Evolutionary conservation across 2,113 vertebrate genomes (phyloP).

Genomic region (Lophochroa leadbeateri): DNA sequence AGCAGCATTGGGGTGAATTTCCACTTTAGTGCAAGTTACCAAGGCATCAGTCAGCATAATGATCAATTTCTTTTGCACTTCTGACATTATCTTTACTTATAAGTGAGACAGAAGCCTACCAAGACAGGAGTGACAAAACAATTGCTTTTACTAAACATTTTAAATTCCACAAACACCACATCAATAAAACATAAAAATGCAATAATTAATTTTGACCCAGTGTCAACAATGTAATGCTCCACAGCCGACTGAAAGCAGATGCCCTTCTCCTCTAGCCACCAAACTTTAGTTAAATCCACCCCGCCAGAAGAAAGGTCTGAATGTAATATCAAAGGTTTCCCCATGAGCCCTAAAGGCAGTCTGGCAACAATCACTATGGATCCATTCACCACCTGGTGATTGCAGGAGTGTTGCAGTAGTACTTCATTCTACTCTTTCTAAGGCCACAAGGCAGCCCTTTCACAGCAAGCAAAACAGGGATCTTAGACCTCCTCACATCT

Average conservation of each 20-base stretch:
- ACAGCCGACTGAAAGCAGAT: not conserved
- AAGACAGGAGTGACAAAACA: not conserved
- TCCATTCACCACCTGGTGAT: not conserved
- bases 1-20: not conserved
- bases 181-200: not conserved
- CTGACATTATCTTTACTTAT: not conserved
- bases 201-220: not conserved
- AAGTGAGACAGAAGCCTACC: not conserved
- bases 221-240: not conserved
- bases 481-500: not conserved
- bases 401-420: not conserved
- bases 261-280: not conserved
- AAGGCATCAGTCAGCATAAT: not conserved
- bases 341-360: not conserved
- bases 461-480: not conserved
- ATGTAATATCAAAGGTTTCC: constrained; percentile 39
- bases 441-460: not conserved
- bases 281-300: constrained; percentile 4
- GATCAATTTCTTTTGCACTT: not conserved
- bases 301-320: not conserved
- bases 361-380: constrained; percentile 45
- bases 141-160: not conserved
- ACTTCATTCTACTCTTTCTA: not conserved
- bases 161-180: not conserved
- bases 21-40: not conserved